Evolutionary conservation across 2,113 vertebrate species (phyloP), one percentile per base, ranked within the genome.

Genomic region (Balaenoptera acutorostrata): DNA sequence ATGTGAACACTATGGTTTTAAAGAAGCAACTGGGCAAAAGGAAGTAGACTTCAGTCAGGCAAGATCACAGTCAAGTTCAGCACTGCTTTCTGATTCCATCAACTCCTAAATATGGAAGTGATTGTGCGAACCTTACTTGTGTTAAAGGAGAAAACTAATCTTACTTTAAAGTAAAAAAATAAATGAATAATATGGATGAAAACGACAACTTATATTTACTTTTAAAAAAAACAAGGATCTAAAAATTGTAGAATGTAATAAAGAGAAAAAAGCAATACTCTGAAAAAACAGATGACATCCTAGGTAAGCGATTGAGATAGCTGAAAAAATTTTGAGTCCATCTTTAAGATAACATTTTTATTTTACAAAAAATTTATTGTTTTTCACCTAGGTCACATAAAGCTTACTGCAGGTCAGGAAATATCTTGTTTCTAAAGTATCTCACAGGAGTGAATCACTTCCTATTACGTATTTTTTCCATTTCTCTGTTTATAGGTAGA

Each of bases 21-120:
- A 33, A 78, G 64, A 81, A 87, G 41, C 3, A 2, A 14, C 41
- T 33, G 12, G 44, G 80, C 31, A 52, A 78, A 66, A 64, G 64
- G 20, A 86, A 87, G 80, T 0, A 83, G 64, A 44, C 44, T 71
- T 80, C 36, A 7, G 9, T 61, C 29, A 33, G 55, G 46, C 46
- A 71, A 92, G 63, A 81, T 55, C 85, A 89, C 11, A 69, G 97
- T 64, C 92, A 96, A 85, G 96, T 78, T 77, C 66, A 74, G 64
- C 41, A 68, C 49, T 12, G 72, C 17, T 46, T 81, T 93, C 88
- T 44, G 63, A 78, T 29, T 78, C 61, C 46, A 64, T 8, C n/a
- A 23, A 66, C 31, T 71, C 69, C 44, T 63, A 69, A 66, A 57
- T 52, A 14, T 25, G 31, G 86, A 93, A 3, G 36, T 21, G 74